A percentile compares a stretch with the other conserved stretches of the same genome.
These are phyloP conservation scores for Ormyrus nitidulus DNA, from an alignment of 2,888 invertebrate species.

Conservation along the genomic window DNA sequence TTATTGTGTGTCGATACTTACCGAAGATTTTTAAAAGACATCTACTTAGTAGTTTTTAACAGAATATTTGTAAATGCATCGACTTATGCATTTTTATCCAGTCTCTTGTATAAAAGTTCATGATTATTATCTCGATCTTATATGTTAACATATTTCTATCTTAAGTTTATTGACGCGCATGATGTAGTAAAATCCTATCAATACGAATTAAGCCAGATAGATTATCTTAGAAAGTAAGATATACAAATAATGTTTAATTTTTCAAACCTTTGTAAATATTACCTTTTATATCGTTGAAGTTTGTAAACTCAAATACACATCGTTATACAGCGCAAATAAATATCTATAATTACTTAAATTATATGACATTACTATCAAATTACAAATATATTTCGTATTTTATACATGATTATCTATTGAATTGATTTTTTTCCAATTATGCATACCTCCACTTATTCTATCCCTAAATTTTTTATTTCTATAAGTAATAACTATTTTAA, in stretches of 20 bases:
- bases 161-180: slow-evolving; percentile 51
- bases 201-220: slow-evolving; percentile 60
- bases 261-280: slow-evolving; percentile 63
- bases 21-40: slow-evolving; percentile 36
- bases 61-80: slow-evolving; percentile 48
- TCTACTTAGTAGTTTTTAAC: slow-evolving; percentile 16
- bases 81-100: slow-evolving; percentile 48
- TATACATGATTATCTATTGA: slow-evolving; percentile 62
- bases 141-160: slow-evolving; percentile 49
- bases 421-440: slow-evolving; percentile 3
- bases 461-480: too few species aligned
- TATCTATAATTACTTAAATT: slow-evolving; percentile 73
- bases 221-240: slow-evolving; percentile 57
- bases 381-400: slow-evolving; percentile 74
- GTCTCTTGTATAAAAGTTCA: slow-evolving; percentile 47
- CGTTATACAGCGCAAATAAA: slow-evolving; percentile 62
- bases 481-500: too few species aligned
- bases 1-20: slow-evolving; percentile 17
- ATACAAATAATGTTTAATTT: slow-evolving; percentile 57
- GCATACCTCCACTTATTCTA: too few species aligned
- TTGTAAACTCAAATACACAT: slow-evolving; percentile 61
- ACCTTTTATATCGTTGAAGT: slow-evolving; percentile 69
- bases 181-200: slow-evolving; percentile 58
- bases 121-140: slow-evolving; percentile 56
- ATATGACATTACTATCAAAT: slow-evolving; percentile 69